Conservation (phyloP, 1,140 invertebrate genomes). For the Diabrotica undecimpunctata region DNA sequence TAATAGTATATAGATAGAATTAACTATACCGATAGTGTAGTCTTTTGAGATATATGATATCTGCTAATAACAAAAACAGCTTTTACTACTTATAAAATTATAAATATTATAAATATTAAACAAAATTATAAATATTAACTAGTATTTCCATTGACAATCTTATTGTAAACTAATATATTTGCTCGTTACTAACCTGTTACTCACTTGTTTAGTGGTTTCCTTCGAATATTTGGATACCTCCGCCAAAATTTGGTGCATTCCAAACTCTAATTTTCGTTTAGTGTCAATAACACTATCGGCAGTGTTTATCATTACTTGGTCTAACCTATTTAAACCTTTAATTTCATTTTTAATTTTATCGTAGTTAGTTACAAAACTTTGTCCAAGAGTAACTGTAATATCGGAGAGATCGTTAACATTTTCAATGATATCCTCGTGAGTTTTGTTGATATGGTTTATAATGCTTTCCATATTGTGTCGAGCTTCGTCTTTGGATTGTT, state of each 20-base stretch:
- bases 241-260: conserved; percentile 76
- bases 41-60: too few species aligned
- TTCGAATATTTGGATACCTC: conserved; percentile 71
- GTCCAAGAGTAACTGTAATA: conserved; percentile 54
- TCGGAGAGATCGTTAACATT: conserved; percentile 53
- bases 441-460: conserved; percentile 44
- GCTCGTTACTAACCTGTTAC: conserved; percentile 49
- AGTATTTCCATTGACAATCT: too few species aligned
- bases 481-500: conserved; percentile 3
- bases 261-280: conserved; percentile 79
- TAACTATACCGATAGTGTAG: too few species aligned
- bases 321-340: conserved; percentile 64
- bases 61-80: too few species aligned
- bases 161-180: neutral
- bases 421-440: conserved; percentile 52
- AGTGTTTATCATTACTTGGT: conserved; percentile 76
- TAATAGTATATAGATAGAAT: too few species aligned
- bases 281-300: conserved; percentile 81
- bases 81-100: too few species aligned
- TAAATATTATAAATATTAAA: too few species aligned
- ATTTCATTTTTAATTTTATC: conserved; percentile 54
- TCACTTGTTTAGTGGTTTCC: conserved; percentile 61
- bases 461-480: conserved; percentile 25
- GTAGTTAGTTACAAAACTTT: conserved; percentile 57
- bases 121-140: too few species aligned